These are phyloP conservation scores for Oxyura jamaicensis DNA, from an alignment of 2,113 vertebrate genomes.

Conservation along the genomic window DNA sequence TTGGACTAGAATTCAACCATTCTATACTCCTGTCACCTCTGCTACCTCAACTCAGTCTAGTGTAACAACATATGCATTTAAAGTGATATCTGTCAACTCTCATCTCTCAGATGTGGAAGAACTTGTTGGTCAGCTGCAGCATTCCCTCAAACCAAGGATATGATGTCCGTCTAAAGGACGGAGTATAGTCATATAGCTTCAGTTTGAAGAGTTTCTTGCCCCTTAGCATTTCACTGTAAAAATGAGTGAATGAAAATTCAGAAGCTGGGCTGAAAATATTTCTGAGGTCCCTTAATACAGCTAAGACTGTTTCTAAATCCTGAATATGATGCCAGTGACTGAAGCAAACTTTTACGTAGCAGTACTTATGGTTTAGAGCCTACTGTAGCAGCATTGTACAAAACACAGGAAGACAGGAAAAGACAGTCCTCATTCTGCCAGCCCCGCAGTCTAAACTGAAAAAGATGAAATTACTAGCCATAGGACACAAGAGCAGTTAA, in stretches of 20 bases:
- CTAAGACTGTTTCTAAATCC: not conserved
- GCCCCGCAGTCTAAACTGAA: not conserved
- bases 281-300: not conserved
- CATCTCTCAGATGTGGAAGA: not conserved
- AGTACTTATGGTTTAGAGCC: not conserved
- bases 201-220: not conserved
- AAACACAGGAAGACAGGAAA: not conserved
- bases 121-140: not conserved
- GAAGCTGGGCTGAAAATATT: not conserved
- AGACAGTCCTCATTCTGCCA: not conserved
- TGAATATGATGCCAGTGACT: rapidly evolving
- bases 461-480: not conserved
- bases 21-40: not conserved
- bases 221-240: not conserved
- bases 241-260: not conserved
- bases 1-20: not conserved
- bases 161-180: not conserved
- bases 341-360: not conserved
- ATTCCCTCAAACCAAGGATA: not conserved
- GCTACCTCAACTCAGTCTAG: not conserved
- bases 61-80: constrained; percentile 25
- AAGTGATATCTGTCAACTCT: constrained; percentile 20
- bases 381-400: not conserved
- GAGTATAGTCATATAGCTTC: not conserved
- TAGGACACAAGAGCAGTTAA: not conserved